Evolutionary conservation across 2,888 invertebrate species (phyloP), one percentile per base, ranked within the genome.

Genomic region (Chrysopilus asiliformis): DNA sequence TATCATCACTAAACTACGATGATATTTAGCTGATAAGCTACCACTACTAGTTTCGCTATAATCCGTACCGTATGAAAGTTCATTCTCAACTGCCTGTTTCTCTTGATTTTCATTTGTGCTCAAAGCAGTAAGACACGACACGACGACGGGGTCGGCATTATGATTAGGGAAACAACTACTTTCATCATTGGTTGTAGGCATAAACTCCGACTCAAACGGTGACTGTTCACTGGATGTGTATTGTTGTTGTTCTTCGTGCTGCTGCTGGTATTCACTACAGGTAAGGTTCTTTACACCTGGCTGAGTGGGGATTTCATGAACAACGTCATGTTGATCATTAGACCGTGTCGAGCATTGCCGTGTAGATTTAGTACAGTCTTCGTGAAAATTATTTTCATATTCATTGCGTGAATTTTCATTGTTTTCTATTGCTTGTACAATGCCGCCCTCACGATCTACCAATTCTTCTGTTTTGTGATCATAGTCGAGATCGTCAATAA

Each of bases 1-100:
- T 55, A 84, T 85, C 67, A 86, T 86, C 83, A 85, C 84, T 64
- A 86, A 81, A 70, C 85, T 76, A 70, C 85, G 85, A 55, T 81
- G 82, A 63, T 84, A 86, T 60, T 80, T 79, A 64, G 76, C 74
- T 57, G 70, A 58, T 45, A 58, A 51, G 40, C 57, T 58, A 34
- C 51, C 49, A 46, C 41, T 43, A 29, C 43, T 63, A 46, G 68
- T 70, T 64, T 65, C 64, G 53, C 66, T 62, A 55, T 35, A 35
- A 24, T 48, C 46, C 53, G 49, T 46, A 48, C 51, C 56, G 53
- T 51, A 55, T 55, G 56, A 56, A 56, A 30, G 34, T 33, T 36
- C 29, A 31, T 33, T 41, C 27, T 25, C 36, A 17, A 33, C 30
- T 34, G 31, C 30, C 31, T n/a, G 18, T 14, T n/a, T 29, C 24